These are phyloP conservation scores for Ylistrum balloti DNA, from an alignment of 1,140 invertebrate species.

Conservation along the genomic window DNA sequence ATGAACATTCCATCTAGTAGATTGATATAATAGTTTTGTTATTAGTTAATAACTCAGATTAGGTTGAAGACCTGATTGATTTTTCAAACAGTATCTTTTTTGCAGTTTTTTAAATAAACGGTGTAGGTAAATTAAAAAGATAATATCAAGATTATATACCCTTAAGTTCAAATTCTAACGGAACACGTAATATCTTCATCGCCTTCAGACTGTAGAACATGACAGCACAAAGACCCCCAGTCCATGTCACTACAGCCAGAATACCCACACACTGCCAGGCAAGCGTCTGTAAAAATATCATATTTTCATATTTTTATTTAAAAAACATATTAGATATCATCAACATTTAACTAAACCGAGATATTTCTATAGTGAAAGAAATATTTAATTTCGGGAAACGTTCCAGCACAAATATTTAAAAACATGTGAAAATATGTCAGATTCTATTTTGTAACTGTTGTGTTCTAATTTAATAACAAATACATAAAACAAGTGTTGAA, in stretches of 20 bases:
- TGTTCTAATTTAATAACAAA: no score
- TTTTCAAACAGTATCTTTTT: not conserved
- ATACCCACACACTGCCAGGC: conserved; percentile 83
- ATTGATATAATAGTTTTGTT: not conserved
- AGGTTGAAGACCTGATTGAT: not conserved
- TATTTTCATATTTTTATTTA: no score
- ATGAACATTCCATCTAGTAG: no score
- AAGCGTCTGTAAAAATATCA: conserved; percentile 79
- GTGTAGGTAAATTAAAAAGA: not conserved
- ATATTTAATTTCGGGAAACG: no score
- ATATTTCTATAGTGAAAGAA: no score
- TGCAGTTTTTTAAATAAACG: not conserved
- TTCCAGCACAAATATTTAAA: no score
- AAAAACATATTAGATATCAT: no score
- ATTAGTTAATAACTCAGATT: no score
- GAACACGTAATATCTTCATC: conserved; percentile 81
- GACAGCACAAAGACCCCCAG: conserved; percentile 76
- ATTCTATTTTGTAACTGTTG: no score
- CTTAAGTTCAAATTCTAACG: conserved; percentile 83
- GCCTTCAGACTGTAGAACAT: conserved; percentile 83
- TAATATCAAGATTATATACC: conserved; percentile 68
- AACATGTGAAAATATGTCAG: no score
- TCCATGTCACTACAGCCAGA: conserved; percentile 83
- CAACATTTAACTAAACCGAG: no score
- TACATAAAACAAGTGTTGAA: no score